Evolutionary conservation across 2,797 vertebrate species (phyloP).

Genomic region (Alosa sapidissima): DNA sequence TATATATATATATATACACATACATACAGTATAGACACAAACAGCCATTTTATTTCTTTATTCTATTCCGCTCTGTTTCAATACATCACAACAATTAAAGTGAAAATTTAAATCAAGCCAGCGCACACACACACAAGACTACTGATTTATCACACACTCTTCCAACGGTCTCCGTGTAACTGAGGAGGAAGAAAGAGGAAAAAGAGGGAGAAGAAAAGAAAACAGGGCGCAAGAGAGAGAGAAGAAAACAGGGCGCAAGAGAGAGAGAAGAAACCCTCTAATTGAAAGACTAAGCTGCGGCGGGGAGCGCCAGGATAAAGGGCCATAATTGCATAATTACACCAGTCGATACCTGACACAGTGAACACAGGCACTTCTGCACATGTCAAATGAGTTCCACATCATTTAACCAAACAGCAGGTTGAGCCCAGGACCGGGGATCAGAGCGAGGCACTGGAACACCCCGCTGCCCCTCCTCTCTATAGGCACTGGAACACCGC

Average conservation of each 20-base stretch:
- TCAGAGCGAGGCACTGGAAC: slow-evolving; percentile 48
- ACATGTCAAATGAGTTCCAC: slow-evolving; percentile 80
- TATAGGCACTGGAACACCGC: too few species aligned
- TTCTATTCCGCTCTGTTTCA: not conserved
- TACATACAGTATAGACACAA: not conserved
- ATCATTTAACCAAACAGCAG: slow-evolving; percentile 80
- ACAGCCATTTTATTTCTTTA: too few species aligned
- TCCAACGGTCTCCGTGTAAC: slow-evolving; percentile 42
- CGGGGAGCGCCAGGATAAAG: slow-evolving; percentile 71
- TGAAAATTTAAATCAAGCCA: not conserved
- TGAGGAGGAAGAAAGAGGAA: slow-evolving; percentile 25
- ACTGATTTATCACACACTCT: slow-evolving; percentile 40
- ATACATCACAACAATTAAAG: not conserved
- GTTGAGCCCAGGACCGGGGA: slow-evolving; percentile 64
- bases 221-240: not conserved
- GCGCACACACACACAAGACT: slow-evolving; percentile 33
- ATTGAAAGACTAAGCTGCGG: slow-evolving; percentile 67
- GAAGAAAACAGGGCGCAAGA: slow-evolving; percentile 12
- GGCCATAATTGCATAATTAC: slow-evolving; percentile 81
- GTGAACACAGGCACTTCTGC: slow-evolving; percentile 68
- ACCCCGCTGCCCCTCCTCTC: too few species aligned
- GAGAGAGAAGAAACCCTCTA: slow-evolving; percentile 52
- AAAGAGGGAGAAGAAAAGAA: slow-evolving; percentile 28
- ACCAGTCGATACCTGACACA: slow-evolving; percentile 79
- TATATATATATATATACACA: not conserved